Evolutionary conservation across 2,113 vertebrate species (phyloP), one percentile per base, ranked within the genome.

Genomic region (Bombycilla garrulus): DNA sequence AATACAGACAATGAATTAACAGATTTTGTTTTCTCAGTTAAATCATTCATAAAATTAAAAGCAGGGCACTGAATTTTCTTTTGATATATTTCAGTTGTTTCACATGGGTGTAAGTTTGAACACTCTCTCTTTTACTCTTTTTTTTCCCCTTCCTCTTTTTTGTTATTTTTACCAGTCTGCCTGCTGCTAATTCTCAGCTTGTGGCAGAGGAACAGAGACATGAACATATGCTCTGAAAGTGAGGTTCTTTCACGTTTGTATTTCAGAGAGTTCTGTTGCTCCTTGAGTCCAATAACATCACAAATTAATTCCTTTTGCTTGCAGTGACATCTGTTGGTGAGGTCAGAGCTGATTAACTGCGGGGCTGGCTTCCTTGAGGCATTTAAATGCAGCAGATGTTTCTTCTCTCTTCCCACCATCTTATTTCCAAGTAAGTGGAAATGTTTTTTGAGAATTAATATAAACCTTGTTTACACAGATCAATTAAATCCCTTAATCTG

Each of bases 101-200:
- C 77, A 86, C 44, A 51, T 35, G 65, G 36, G 57, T 96, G 60
- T 54, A 88, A 96, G n/a, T 86, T 88, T 38, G 47, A 95, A 66
- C 6, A 48, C 35, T 76, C 58, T n/a, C n/a, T 72, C 61, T 67
- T 64, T 15, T 50, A 38, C 3, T 73, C 62, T 73, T 16, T 81
- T 35, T 84, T 79, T 69, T 57, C 38, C 57, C 31, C 13, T 9
- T 11, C 5, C 17, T 9, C 5, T 31, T 81, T 91, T 83, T 90
- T 73, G 33, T 90, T 93, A 62, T 96, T 90, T 95, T 72, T 96
- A 94, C 58, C 78, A 80, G 67, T 91, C 72, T 94, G 57, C 47
- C 57, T 95, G 86, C 93, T 97, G 79, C 72, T 96, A 94, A 93
- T 95, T 96, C 92, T 88, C 95, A 92, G 69, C 45, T 93, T 96